Conservation (phyloP, 2,113 vertebrate genomes). For the Muntiacus reevesi region DNA sequence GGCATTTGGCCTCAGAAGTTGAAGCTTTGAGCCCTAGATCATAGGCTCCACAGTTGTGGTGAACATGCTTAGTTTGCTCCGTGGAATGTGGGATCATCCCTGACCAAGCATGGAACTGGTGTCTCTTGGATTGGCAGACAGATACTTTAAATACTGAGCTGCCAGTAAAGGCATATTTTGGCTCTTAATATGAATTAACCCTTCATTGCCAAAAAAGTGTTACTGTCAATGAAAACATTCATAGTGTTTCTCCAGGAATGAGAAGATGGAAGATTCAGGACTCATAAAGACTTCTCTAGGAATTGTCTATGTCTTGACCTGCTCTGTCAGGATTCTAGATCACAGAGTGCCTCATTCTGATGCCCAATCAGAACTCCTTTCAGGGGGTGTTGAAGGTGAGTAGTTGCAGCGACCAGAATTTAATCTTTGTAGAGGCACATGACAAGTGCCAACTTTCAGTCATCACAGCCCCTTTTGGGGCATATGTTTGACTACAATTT, state of each 20-base stretch:
- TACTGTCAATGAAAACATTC: not conserved
- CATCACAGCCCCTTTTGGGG: not conserved
- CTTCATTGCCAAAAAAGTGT: not conserved
- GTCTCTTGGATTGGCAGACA: not conserved
- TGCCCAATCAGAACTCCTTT: not conserved
- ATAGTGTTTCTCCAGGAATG: not conserved
- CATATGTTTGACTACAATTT: not conserved
- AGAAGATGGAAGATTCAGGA: not conserved
- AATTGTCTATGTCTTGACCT: not conserved
- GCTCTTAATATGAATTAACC: not conserved
- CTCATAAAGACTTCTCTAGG: not conserved
- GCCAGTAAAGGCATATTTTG: not conserved
- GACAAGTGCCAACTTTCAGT: not conserved
- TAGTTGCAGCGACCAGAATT: not conserved
- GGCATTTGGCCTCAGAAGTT: not conserved
- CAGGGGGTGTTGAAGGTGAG: not conserved
- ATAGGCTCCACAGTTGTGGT: not conserved
- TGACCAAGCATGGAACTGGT: not conserved
- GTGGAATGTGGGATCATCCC: not conserved
- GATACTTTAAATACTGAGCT: not conserved
- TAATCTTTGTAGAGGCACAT: not conserved
- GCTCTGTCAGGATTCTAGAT: not conserved
- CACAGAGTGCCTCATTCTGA: not conserved
- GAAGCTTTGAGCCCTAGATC: not conserved
- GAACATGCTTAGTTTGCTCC: not conserved